Percentiles rank a stretch among this genome's conserved stretches.
phyloP scores from a whole-genome alignment of 2,113 vertebrate species.

The Megalops atlanticus region DNA sequence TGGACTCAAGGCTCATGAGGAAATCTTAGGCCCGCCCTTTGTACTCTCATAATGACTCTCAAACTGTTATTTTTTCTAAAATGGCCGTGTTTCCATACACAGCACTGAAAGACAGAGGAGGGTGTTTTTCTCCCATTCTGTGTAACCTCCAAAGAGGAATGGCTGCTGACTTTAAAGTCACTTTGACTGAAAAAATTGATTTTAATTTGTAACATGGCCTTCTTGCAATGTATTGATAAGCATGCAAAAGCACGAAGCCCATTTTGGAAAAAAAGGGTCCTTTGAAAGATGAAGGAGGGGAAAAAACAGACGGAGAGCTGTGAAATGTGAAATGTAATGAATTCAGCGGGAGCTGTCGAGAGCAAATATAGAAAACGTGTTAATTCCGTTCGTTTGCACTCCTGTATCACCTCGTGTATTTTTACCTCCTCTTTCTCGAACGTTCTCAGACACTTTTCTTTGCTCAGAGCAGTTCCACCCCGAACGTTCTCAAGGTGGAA shows the following conservation, averaged over 20 bases:
- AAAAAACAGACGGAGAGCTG: neutral
- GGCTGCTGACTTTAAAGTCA: neutral
- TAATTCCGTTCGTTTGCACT: slow-evolving; percentile 23
- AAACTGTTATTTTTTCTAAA: neutral
- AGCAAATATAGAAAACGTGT: slow-evolving; percentile 17
- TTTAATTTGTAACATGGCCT: slow-evolving; percentile 3
- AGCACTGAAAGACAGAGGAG: neutral
- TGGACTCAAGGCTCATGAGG: neutral
- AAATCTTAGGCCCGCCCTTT: neutral
- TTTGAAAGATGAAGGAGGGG: neutral
- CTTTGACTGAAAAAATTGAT: slow-evolving; percentile 4
- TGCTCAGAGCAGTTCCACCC: neutral
- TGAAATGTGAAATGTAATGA: slow-evolving; percentile 25
- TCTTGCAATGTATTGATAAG: neutral
- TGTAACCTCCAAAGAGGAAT: neutral
- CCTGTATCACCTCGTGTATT: neutral
- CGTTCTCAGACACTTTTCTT: neutral
- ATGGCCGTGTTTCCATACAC: slow-evolving; percentile 6
- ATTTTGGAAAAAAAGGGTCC: neutral
- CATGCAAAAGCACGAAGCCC: neutral
- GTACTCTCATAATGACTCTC: neutral
- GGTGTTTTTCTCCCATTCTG: neutral
- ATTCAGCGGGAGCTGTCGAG: slow-evolving; percentile 7
- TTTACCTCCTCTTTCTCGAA: slow-evolving; percentile 14
- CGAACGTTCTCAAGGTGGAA: neutral